Base-by-base conservation (phyloP, 1,140 invertebrate species). In the Sarcophaga peregrina region DNA sequence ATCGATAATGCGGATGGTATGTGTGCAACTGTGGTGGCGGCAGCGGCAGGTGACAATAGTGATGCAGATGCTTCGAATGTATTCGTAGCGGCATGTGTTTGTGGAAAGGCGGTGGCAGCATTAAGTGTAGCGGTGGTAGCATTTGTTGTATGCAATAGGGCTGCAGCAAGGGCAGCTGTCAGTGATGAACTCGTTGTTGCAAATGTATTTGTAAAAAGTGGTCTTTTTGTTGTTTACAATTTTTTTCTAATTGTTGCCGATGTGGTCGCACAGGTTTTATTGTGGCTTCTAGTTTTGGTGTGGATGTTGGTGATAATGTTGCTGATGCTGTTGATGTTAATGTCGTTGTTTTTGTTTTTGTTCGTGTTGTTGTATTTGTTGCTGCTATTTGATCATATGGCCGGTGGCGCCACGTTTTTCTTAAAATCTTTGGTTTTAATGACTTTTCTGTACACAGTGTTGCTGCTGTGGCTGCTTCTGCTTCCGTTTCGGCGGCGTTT, bases 91-190 rank as follows among this genome's bases (percentile, higher is more conserved):
- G 46, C 13, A 3, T 37, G 15, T 72, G 62, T 78, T 82, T 73
- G 73, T 8, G 8, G 58, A n/a, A 17, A n/a, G 83, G 83, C 54
- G 85, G 82, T 15, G 84, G 25, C 25, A 37, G 25, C 25, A 37
- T 37, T 37, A 37, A 68, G 15, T 15, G 52, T 62, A 17, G 68
- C 45, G 58, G 68, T 82, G 62, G 81, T 72, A 17, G 81, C 78
- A 54, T 80, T 80, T 54, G 78, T 80, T 20, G 78, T 54, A 52
- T 80, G 78, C 78, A 80, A 80, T 50, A 50, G 58, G 5, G 81
- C 37, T 72, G 81, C 80, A 48, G 88, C 75, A 4, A 85, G 73
- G 8, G 84, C 83, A 8, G 86, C 85, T 8, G 84, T 83, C 54
- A 82, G 83, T 86, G 82, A 78, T 17, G 47, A 50, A 78, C 47